These are phyloP conservation scores for Drosophila bocqueti DNA, from an alignment of 1,140 invertebrate genomes.

Conservation along the genomic window DNA sequence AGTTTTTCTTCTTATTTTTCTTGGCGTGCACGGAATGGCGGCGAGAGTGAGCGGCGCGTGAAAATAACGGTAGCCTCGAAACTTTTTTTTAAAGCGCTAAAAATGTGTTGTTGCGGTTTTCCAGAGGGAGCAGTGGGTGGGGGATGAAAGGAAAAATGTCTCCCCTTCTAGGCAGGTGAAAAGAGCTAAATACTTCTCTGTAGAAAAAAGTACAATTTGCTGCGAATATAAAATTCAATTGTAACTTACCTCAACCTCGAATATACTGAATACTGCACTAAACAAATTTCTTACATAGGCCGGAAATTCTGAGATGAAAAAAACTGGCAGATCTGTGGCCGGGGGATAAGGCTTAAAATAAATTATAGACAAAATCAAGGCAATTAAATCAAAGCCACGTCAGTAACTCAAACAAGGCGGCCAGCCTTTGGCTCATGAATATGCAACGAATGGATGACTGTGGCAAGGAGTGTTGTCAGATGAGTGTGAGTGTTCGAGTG, in stretches of 20 bases:
- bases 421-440: conserved; percentile 66
- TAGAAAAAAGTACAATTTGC: neutral
- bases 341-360: conserved; percentile 58
- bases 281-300: conserved; percentile 34
- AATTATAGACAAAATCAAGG: conserved; percentile 77
- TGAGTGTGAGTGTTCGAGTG: conserved; percentile 16
- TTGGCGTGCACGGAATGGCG: conserved; percentile 67
- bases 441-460: conserved; percentile 67
- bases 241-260: neutral
- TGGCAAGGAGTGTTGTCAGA: conserved; percentile 39
- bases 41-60: conserved; percentile 51
- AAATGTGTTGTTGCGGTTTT: conserved; percentile 64
- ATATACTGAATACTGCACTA: conserved; percentile 9
- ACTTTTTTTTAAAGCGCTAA: conserved; percentile 75
- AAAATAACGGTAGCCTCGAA: conserved; percentile 37
- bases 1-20: conserved; percentile 39
- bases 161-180: conserved; percentile 30
- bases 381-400: conserved; percentile 80
- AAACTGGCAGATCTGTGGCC: conserved; percentile 11
- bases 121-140: neutral
- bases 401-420: conserved; percentile 74
- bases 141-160: conserved; percentile 55
- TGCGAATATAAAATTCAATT: neutral
- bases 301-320: neutral
- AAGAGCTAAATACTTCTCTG: neutral